Evolutionary conservation across 2,888 invertebrate species (phyloP).

Genomic region (Melitaea athalia): DNA sequence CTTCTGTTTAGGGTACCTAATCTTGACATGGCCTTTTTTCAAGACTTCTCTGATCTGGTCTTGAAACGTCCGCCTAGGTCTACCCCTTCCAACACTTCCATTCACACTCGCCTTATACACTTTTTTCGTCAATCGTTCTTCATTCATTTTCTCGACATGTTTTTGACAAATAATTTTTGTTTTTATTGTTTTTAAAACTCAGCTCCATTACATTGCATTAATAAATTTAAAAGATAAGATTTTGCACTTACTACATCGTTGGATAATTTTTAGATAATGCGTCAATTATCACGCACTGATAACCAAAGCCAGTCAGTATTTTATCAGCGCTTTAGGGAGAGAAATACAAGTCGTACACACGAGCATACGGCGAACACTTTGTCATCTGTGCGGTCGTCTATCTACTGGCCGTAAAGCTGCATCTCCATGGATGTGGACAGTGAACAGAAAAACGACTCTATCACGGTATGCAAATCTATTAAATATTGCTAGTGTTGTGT

Average conservation of each 20-base stretch:
- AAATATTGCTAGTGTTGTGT: slow-evolving; percentile 11
- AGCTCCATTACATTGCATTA: slow-evolving; percentile 21
- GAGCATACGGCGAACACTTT: slow-evolving; percentile 52
- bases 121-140: too few relatives aligned
- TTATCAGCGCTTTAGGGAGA: slow-evolving; percentile 60
- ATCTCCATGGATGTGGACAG: slow-evolving; percentile 44
- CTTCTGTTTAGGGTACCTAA: too few relatives aligned
- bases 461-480: slow-evolving; percentile 47
- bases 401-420: slow-evolving; percentile 41
- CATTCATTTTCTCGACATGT: too few relatives aligned
- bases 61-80: too few relatives aligned
- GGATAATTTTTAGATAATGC: slow-evolving; percentile 44
- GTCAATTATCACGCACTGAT: slow-evolving; percentile 55
- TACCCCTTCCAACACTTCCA: too few relatives aligned
- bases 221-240: slow-evolving; percentile 39
- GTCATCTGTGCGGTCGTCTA: slow-evolving; percentile 52
- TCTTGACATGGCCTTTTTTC: too few relatives aligned
- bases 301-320: slow-evolving; percentile 52
- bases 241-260: slow-evolving; percentile 38
- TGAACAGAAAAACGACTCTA: slow-evolving; percentile 50
- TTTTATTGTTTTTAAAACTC: too few relatives aligned
- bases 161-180: too few relatives aligned
- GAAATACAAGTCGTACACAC: slow-evolving; percentile 51
- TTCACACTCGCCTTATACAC: too few relatives aligned
- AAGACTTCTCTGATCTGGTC: too few relatives aligned